Percentiles rank a stretch among this genome's conserved stretches.
Conservation (phyloP, 2,797 vertebrate genomes). For the Enteromius thamalakanensis region DNA sequence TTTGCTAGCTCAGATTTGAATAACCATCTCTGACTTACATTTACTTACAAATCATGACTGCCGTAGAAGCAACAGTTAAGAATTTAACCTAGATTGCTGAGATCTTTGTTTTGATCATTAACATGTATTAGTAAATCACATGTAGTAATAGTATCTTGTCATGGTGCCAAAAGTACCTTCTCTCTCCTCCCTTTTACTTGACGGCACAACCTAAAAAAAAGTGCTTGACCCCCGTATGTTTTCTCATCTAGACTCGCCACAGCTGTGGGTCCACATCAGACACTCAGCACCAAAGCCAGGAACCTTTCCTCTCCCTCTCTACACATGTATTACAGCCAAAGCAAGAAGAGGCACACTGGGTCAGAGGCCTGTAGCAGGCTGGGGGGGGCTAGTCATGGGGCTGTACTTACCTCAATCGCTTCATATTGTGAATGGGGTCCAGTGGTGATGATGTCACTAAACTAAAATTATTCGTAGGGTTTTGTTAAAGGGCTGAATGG, state of each 20-base stretch:
- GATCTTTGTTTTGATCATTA: constrained; percentile 5
- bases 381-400: constrained; percentile 7
- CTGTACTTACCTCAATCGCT: constrained; percentile 36
- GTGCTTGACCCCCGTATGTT: constrained; percentile 56
- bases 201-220: constrained; percentile 37
- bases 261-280: constrained; percentile 67
- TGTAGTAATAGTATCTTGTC: background rate
- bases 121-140: background rate
- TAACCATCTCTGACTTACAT: constrained; percentile 4
- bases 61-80: background rate
- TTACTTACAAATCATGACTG: background rate
- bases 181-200: constrained; percentile 5
- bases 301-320: constrained; percentile 75
- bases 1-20: background rate
- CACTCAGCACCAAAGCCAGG: constrained; percentile 71
- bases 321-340: constrained; percentile 75
- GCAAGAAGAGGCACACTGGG: constrained; percentile 70
- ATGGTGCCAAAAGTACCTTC: background rate
- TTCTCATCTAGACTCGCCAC: constrained; percentile 68
- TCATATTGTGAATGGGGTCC: constrained; percentile 24
- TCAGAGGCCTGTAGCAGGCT: constrained; percentile 62
- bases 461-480: background rate
- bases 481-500: background rate
- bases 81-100: constrained; percentile 2
- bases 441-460: constrained; percentile 27